These are phyloP conservation scores for Tetrapedia diversipes DNA, from an alignment of 2,888 invertebrate species.

Conservation along the genomic window DNA sequence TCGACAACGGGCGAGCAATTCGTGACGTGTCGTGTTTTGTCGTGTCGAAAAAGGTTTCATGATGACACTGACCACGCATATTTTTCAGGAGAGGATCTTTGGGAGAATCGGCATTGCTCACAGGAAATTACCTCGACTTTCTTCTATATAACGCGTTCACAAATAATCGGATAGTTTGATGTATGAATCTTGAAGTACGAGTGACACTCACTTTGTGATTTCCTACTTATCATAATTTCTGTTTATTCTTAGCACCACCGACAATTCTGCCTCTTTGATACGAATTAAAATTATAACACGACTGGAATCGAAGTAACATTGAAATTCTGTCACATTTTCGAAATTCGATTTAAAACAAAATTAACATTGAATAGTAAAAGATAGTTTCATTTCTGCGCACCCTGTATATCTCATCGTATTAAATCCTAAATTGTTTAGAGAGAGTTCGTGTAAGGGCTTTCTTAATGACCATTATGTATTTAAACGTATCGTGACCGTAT, in stretches of 20 bases:
- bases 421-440: background rate
- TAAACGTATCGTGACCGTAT: conserved; percentile 34
- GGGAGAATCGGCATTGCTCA: conserved; percentile 12
- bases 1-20: conserved; percentile 33
- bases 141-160: background rate
- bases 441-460: background rate
- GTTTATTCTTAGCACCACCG: conserved; percentile 43
- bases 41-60: conserved; percentile 36
- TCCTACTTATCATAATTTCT: conserved; percentile 48
- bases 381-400: background rate
- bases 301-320: background rate
- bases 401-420: background rate
- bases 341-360: background rate
- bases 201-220: conserved; percentile 50
- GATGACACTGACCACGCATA: conserved; percentile 46
- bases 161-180: conserved; percentile 43
- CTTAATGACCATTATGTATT: conserved; percentile 29
- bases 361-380: too few species aligned
- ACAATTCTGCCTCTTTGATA: background rate
- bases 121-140: conserved; percentile 36
- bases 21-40: conserved; percentile 39
- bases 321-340: background rate
- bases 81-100: conserved; percentile 43
- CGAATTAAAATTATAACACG: conserved; percentile 9
- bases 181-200: conserved; percentile 35